phyloP scores from a whole-genome alignment of 1,140 invertebrate genomes.

The Meloidogyne chitwoodi region DNA sequence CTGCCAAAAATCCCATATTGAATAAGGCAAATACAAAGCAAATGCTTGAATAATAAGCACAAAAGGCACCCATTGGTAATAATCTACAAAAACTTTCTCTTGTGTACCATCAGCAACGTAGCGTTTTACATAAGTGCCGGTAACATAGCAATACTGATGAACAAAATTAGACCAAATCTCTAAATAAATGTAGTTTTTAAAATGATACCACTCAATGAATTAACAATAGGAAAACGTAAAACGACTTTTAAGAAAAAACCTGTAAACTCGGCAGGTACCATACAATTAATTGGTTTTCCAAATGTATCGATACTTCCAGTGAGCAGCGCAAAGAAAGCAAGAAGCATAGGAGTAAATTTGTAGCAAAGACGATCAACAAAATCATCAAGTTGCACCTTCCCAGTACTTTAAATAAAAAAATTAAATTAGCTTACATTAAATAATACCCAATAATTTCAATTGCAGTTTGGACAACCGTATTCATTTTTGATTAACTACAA shows the following conservation, averaged over 20 bases:
- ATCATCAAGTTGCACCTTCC: constrained; percentile 1
- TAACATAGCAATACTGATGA: constrained; percentile 22
- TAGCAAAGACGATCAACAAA: constrained; percentile 18
- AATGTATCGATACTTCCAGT: constrained; percentile 17
- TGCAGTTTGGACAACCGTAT: constrained; percentile 2
- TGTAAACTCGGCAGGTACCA: constrained; percentile 16
- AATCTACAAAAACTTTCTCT: not conserved
- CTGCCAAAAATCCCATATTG: constrained; percentile 3
- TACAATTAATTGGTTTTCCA: constrained; percentile 14
- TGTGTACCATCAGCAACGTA: not conserved
- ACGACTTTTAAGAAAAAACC: not conserved
- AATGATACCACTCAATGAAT: too few species aligned
- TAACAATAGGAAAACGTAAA: not conserved
- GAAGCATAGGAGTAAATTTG: constrained; percentile 1
- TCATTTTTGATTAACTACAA: not conserved
- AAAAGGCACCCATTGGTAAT: constrained; percentile 18
- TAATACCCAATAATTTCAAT: constrained; percentile 2
- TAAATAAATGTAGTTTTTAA: not conserved
- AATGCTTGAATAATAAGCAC: constrained; percentile 14
- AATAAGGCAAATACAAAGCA: constrained; percentile 1
- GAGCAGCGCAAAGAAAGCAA: constrained; percentile 4
- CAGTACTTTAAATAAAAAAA: constrained; percentile 7
- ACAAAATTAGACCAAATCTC: constrained; percentile 13
- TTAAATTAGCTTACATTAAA: not conserved
- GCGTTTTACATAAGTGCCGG: constrained; percentile 14